These are phyloP conservation scores for Parus major DNA, from an alignment of 2,113 vertebrate genomes.

Conservation along the genomic window DNA sequence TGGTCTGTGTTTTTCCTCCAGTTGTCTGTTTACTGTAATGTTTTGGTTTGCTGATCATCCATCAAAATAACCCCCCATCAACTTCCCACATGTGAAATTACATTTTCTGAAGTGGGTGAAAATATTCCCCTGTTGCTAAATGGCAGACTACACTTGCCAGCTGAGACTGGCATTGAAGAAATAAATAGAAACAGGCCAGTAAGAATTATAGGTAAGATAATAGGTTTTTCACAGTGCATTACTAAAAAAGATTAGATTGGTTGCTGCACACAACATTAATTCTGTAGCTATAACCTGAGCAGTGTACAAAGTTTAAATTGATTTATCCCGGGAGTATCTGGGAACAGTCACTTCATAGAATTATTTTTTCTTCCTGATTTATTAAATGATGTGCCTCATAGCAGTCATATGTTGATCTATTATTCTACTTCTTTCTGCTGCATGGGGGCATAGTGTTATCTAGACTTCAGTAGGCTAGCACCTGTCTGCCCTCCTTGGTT, in stretches of 20 bases:
- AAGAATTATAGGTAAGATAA: not conserved
- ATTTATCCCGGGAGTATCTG: not conserved
- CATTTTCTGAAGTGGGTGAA: not conserved
- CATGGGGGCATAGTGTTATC: not conserved
- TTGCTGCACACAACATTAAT: not conserved
- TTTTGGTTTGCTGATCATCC: not conserved
- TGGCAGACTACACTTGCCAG: not conserved
- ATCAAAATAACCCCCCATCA: not conserved
- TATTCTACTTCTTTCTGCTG: not conserved
- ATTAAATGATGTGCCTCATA: not conserved
- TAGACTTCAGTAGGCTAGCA: fast-evolving
- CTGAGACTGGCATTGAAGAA: not conserved
- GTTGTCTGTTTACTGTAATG: not conserved
- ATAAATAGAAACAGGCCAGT: not conserved
- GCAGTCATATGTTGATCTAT: not conserved
- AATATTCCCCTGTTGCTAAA: not conserved
- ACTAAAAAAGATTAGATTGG: not conserved
- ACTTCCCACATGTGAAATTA: not conserved
- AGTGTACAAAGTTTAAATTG: not conserved
- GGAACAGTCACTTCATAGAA: not conserved
- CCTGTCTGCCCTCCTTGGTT: not conserved
- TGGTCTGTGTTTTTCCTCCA: not conserved
- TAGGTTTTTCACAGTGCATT: not conserved
- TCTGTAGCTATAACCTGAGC: not conserved
- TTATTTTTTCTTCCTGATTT: not conserved